Base-by-base conservation (phyloP, 1,140 invertebrate genomes). In the Diabrotica virgifera region DNA sequence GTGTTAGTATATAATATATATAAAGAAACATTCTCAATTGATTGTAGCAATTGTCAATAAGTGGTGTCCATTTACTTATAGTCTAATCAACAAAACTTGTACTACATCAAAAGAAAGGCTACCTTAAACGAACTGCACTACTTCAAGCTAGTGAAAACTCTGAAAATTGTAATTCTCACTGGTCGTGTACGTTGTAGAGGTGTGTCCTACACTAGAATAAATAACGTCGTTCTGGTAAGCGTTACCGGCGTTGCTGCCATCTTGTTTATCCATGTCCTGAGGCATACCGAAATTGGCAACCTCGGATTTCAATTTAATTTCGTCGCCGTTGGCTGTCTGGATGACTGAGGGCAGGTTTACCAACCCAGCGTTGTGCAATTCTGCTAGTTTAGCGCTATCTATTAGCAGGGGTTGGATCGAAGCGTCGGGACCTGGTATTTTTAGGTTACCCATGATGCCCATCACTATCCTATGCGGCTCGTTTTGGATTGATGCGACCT, bases 401-500 rank as follows among this genome's bases (percentile, higher is more conserved):
- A 74, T 70, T 38, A 73, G 63, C 13, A 75, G 65, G 0, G 69
- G 64, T 64, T 72, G 64, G 12, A 14, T 60, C 52, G 69, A 56
- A 10, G 13, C 35, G n/a, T 60, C 55, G 1, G 35, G 36, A 58
- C 56, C 60, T 12, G 52, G 59, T 14, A 73, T 38, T 59, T 72
- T 72, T 37, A 74, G 63, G 38, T 71, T 67, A 6, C 68, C 70
- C 70, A 74, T 72, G 12, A 74, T 70, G n/a, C 71, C 68, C 61
- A 74, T 69, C 9, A 71, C 46, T n/a, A 71, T 68, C 52, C 69
- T 62, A 46, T 70, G 69, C 5, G 69, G 69, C 57, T 62, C 64
- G 36, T 7, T 36, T 50, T 66, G 63, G 7, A 65, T 51, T 9
- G 37, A 5, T 9, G 40, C 37, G 3, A 59, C 38, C 11, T 59